These are phyloP conservation scores for Cyanoderma ruficeps DNA, from an alignment of 2,113 vertebrate species.

Conservation along the genomic window DNA sequence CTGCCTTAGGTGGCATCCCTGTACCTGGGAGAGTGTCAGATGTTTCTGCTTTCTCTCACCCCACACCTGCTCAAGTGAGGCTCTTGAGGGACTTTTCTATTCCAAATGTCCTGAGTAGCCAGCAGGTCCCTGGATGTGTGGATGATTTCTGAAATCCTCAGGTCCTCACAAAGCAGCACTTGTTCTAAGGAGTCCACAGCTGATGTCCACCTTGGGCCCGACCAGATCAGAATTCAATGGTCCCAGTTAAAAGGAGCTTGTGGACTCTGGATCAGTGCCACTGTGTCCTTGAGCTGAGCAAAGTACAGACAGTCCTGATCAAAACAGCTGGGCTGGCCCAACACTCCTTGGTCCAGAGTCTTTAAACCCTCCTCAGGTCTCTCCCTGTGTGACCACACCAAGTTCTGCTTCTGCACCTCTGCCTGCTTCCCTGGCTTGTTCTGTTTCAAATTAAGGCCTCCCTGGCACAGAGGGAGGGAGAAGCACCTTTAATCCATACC, in stretches of 20 bases:
- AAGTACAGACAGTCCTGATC: background rate
- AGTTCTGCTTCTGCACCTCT: background rate
- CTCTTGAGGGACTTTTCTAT: background rate
- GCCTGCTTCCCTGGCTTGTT: background rate
- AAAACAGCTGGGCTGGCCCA: background rate
- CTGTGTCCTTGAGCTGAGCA: background rate
- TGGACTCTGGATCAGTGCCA: background rate
- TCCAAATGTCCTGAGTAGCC: background rate
- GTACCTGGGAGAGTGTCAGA: background rate
- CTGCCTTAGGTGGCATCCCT: background rate
- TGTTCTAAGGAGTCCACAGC: background rate
- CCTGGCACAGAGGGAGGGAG: background rate
- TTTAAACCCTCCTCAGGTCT: background rate
- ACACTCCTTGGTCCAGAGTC: background rate
- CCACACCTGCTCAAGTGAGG: background rate
- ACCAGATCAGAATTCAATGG: rapidly evolving
- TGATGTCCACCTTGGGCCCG: rapidly evolving
- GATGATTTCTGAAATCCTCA: background rate
- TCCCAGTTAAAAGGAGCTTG: background rate
- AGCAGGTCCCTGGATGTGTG: background rate
- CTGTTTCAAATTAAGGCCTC: background rate
- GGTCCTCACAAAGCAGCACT: background rate
- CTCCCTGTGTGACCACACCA: rapidly evolving
- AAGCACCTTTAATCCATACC: background rate
- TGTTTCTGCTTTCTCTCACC: background rate